Conservation (phyloP, 2,113 vertebrate species). For the Tetrax tetrax region DNA sequence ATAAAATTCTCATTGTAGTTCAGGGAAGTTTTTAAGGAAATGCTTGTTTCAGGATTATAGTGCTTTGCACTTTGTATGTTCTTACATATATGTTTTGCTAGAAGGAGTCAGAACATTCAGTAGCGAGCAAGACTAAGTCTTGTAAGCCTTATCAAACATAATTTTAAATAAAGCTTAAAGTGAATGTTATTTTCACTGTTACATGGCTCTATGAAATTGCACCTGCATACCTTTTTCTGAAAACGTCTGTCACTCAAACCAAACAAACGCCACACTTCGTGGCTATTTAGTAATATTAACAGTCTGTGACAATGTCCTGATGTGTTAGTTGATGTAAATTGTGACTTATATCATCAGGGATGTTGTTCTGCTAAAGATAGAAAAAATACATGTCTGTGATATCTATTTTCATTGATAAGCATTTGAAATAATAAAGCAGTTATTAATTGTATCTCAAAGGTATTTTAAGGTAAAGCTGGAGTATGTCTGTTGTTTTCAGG, state of each 20-base stretch:
- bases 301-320: background rate
- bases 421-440: background rate
- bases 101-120: background rate
- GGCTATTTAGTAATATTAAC: background rate
- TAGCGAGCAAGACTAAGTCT: background rate
- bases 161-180: background rate
- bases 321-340: background rate
- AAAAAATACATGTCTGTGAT: background rate
- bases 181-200: background rate
- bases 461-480: background rate
- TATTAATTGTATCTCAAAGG: background rate
- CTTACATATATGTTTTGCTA: background rate
- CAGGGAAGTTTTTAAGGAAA: background rate
- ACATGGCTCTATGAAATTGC: background rate
- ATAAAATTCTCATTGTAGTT: background rate
- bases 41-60: background rate
- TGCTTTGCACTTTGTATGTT: background rate
- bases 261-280: rapidly evolving
- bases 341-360: background rate
- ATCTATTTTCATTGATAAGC: background rate
- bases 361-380: background rate
- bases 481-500: constrained; percentile 75
- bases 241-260: background rate
- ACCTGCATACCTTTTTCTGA: background rate
- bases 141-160: background rate